phyloP scores from a whole-genome alignment of 2,797 vertebrate species.

The Hapalemur alaotrensis region DNA sequence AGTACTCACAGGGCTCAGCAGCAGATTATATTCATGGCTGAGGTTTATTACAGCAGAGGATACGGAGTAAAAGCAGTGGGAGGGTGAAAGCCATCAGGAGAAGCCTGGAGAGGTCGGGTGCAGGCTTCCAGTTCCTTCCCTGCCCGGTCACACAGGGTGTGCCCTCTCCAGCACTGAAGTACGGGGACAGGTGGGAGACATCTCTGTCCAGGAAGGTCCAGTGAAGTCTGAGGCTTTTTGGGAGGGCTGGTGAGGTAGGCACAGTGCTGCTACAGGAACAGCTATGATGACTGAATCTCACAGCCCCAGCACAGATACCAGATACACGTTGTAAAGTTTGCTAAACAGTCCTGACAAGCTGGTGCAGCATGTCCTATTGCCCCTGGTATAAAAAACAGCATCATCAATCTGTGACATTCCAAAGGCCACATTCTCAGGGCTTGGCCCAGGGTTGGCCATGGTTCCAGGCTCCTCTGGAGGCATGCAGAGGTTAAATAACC shows the following conservation, averaged over 20 bases:
- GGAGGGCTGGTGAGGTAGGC: not conserved
- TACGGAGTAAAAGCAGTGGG: not conserved
- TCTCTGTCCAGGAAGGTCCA: not conserved
- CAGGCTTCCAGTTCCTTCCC: not conserved
- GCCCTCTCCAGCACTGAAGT: not conserved
- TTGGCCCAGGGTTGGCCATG: not conserved
- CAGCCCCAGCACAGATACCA: not conserved
- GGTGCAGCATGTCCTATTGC: too few species aligned
- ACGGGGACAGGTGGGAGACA: not conserved
- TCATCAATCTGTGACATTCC: not conserved
- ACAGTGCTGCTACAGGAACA: not conserved
- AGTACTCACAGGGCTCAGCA: not conserved
- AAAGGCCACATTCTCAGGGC: not conserved
- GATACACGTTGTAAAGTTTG: not conserved
- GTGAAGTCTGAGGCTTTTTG: not conserved
- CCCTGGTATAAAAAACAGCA: not conserved
- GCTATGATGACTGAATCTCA: not conserved
- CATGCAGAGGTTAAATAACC: not conserved
- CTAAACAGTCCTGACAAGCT: not conserved
- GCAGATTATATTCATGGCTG: not conserved
- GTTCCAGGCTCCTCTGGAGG: not conserved
- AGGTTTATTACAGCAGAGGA: not conserved
- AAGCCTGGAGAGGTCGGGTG: not conserved
- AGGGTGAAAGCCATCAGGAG: not conserved
- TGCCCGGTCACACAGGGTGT: rapidly evolving